phyloP scores from a whole-genome alignment of 1,140 invertebrate genomes.

The Macrobrachium rosenbergii region DNA sequence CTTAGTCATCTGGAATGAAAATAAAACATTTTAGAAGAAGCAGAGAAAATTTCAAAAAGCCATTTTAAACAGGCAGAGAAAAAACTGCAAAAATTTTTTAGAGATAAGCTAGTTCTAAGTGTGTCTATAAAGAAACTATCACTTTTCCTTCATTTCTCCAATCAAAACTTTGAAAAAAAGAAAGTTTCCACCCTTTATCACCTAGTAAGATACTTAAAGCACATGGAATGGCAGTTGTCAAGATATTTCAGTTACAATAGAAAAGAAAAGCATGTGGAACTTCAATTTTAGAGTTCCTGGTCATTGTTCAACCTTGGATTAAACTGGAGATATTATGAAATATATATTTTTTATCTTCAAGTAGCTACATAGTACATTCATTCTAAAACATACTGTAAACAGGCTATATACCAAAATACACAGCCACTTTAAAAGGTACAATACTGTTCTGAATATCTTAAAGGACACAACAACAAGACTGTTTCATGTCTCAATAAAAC shows the following conservation, averaged over 20 bases:
- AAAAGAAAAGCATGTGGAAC: no score
- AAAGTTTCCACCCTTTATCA: neutral
- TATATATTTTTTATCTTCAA: no score
- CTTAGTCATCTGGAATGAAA: conserved; percentile 59
- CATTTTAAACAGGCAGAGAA: neutral
- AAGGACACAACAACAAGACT: no score
- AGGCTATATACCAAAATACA: no score
- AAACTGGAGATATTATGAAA: no score
- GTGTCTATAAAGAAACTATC: neutral
- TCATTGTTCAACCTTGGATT: no score
- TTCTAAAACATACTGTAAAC: no score
- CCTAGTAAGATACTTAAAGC: neutral
- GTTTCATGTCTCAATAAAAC: no score
- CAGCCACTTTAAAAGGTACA: no score
- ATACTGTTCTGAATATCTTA: no score
- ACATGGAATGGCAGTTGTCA: neutral
- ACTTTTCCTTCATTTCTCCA: neutral
- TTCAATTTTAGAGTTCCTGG: no score
- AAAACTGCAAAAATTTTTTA: neutral
- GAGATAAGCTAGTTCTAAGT: neutral
- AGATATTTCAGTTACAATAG: neutral
- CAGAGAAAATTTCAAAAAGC: neutral
- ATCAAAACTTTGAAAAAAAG: neutral
- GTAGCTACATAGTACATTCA: no score
- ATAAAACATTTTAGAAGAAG: conserved; percentile 46